Evolutionary conservation across 2,888 invertebrate genomes (phyloP), one percentile per base, ranked within the genome.

Genomic region (Xylocampa areola): DNA sequence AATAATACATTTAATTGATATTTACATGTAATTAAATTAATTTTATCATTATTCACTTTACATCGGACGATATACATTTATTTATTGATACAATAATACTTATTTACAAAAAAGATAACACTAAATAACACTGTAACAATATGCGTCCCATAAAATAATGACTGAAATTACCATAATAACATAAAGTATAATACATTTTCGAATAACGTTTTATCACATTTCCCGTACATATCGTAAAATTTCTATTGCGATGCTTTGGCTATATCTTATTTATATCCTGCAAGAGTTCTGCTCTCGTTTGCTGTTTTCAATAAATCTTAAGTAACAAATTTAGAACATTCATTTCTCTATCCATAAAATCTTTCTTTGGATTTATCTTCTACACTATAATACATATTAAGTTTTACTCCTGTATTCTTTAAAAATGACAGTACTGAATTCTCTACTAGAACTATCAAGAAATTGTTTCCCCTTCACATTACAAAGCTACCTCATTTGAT

Each of bases 121-220:
- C 82, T 86, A 85, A 85, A 88, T 88, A 87, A 86, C 82, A 82
- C 75, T 81, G 71, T 76, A 82, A 84, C 72, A 80, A 80, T 80
- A 79, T 79, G 80, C 64, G 65, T 79, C 71, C 76, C 76, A 80
- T 86, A 86, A 77, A 84, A 82, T 88, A 87, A 87, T 91, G 91
- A 91, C 91, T 91, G 83, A 81, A 82, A 80, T 81, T 79, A 77
- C 64, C 72, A 77, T 81, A 76, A 66, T 73, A 74, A 78, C 72
- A 73, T 73, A 74, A 68, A 66, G 68, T 62, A 70, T 74, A 75
- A 81, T 80, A 73, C 76, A 69, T 69, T 77, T 76, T 72, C 72
- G 73, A 79, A 81, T 76, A 80, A 75, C 61, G 55, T 77, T 82
- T 83, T 84, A 85, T 87, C 85, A 85, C 86, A 82, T 75, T 78